Evolutionary conservation across 2,888 invertebrate genomes (phyloP).

Genomic region (Drosophila kanekoi): DNA sequence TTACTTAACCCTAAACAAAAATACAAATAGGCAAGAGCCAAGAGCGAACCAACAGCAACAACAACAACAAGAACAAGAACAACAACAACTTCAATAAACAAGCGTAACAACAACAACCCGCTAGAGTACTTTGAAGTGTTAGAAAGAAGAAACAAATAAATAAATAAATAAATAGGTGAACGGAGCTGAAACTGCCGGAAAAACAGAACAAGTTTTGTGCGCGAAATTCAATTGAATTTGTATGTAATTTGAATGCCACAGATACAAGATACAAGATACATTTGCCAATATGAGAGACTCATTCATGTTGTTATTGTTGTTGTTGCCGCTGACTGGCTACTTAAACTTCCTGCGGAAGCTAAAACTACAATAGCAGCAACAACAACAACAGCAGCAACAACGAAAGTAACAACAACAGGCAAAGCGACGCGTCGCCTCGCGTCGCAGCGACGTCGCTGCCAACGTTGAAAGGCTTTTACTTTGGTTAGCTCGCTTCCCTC

Average conservation of each 20-base stretch:
- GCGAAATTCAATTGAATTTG: constrained; percentile 69
- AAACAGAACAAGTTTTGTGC: constrained; percentile 64
- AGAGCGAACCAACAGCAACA: constrained; percentile 10
- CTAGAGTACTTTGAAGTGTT: constrained; percentile 69
- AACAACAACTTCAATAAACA: constrained; percentile 32
- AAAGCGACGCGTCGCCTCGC: constrained; percentile 13
- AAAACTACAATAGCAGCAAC: constrained; percentile 58
- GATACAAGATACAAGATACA: constrained; percentile 36
- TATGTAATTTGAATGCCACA: constrained; percentile 54
- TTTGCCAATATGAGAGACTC: constrained; percentile 27
- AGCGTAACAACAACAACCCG: constrained; percentile 43
- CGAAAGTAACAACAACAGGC: constrained; percentile 6
- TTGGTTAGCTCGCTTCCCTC: constrained; percentile 28
- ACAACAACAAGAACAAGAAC: constrained; percentile 29
- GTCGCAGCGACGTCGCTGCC: constrained; percentile 39
- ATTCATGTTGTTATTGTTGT: constrained; percentile 34
- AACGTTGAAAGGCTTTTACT: constrained; percentile 62
- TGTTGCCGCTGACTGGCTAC: constrained; percentile 57
- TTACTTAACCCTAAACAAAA: constrained; percentile 60
- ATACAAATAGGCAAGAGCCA: constrained; percentile 36
- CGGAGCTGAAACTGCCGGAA: constrained; percentile 26
- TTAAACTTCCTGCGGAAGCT: constrained; percentile 78
- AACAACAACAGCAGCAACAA: constrained; percentile 38
- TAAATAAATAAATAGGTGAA: constrained; percentile 47
- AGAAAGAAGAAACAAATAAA: constrained; percentile 25